Evolutionary conservation across 2,113 vertebrate genomes (phyloP).

Genomic region (Odocoileus hemionus): DNA sequence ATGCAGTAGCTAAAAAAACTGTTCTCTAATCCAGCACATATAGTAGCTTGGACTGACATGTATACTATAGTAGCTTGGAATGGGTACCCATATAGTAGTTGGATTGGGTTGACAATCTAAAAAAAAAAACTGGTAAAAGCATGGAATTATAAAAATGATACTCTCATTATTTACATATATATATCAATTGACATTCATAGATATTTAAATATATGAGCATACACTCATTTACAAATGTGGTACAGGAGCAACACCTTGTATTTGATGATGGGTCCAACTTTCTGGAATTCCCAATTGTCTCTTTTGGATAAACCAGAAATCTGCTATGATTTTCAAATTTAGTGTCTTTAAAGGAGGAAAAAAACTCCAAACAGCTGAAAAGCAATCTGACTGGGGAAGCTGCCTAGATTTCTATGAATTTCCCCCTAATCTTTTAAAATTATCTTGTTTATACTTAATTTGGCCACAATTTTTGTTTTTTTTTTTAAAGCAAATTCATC

Average conservation of each 20-base stretch:
- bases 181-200: not conserved
- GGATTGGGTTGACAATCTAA: not conserved
- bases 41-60: not conserved
- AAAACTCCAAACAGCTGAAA: not conserved
- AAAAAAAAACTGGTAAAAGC: not conserved
- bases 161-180: not conserved
- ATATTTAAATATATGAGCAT: not conserved
- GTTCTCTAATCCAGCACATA: not conserved
- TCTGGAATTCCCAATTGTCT: not conserved
- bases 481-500: not conserved
- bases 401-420: not conserved
- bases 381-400: not conserved
- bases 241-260: not conserved
- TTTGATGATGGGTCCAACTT: not conserved
- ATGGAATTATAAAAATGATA: not conserved
- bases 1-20: not conserved
- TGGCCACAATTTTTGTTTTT: not conserved
- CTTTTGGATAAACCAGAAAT: not conserved
- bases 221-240: not conserved
- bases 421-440: not conserved
- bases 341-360: not conserved
- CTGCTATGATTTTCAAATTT: slow-evolving; percentile 1
- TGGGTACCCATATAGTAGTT: not conserved
- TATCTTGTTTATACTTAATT: not conserved
- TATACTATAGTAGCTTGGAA: not conserved